Evolutionary conservation across 2,888 invertebrate species (phyloP), one percentile per base, ranked within the genome.

Genomic region (Mesoligia furuncula): DNA sequence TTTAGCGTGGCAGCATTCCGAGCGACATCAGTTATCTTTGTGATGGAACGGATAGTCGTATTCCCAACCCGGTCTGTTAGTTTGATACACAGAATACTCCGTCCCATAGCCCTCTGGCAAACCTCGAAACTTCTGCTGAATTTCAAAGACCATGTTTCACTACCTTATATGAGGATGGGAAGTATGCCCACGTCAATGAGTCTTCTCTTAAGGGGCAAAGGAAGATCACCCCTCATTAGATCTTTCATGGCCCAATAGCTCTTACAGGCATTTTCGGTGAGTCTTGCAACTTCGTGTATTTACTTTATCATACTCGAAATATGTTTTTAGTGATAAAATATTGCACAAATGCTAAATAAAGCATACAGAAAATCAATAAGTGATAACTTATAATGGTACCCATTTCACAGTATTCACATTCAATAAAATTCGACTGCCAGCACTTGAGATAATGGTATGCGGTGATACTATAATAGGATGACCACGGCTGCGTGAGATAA

Each of bases 371-470:
- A 80, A 83, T 70, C 59, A 80, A 85, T 80, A 72, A 61, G 31
- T 45, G 54, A 79, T 77, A 75, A 76, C 73, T 73, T 62, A 83
- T 70, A 73, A 70, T 80, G 42, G 64, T 75, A 85, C 75, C 77
- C 79, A 83, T 87, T 87, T 87, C 86, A 86, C 84, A 85, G 85
- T 86, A 88, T 89, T 88, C 87, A 87, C 80, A 89, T 91, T 90
- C 90, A 91, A 91, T 91, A 91, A 89, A 89, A 90, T 88, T 88
- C 79, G 88, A 87, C 85, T 85, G 85, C 85, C 80, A 86, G 80
- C 82, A 88, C 90, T 89, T 85, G 80, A 89, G 90, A 90, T 90
- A 90, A 88, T 90, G 83, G 84, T 85, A 86, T 86, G 84, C 83
- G 84, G 75, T 81, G 89, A 87, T 89, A 91, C 80, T 83, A 77